A percentile compares a stretch with the other conserved stretches of the same genome.
These are phyloP conservation scores for Ptychadena robeensis DNA, from an alignment of 2,797 vertebrate genomes.

Conservation along the genomic window DNA sequence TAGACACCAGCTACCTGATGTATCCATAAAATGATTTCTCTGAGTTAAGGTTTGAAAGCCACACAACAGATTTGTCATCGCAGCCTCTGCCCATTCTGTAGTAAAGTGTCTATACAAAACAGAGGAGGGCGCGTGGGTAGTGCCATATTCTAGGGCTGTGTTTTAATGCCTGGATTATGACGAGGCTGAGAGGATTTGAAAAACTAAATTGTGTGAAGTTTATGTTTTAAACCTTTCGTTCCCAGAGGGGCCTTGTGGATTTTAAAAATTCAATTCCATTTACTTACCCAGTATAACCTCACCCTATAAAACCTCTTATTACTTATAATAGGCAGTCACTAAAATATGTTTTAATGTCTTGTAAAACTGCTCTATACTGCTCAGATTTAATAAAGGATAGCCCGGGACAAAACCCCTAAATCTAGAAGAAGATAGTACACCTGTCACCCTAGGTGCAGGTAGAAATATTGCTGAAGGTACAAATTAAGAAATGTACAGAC, in stretches of 20 bases:
- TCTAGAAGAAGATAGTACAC: background rate
- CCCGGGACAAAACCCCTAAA: background rate
- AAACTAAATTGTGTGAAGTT: constrained; percentile 22
- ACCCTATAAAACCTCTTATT: constrained; percentile 19
- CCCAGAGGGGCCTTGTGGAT: background rate
- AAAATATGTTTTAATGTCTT: background rate
- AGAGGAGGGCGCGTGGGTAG: too few species aligned
- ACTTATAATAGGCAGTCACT: constrained; percentile 6
- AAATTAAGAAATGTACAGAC: too few species aligned
- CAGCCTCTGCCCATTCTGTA: background rate
- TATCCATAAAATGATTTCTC: background rate
- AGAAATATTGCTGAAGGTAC: background rate
- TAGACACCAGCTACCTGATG: background rate
- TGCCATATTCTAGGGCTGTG: background rate
- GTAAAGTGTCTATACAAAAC: background rate
- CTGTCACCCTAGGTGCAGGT: too few species aligned
- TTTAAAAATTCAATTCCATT: background rate
- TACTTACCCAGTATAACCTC: background rate
- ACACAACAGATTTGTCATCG: background rate
- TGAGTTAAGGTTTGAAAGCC: background rate
- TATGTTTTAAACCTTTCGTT: constrained; percentile 9
- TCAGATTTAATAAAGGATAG: background rate
- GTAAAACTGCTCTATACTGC: background rate
- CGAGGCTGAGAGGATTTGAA: constrained; percentile 3
- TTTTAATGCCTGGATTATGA: background rate